These are phyloP conservation scores for Aurelia coerulea DNA, from an alignment of 30 jellyfish, hydroid and myxozoan species.

Conservation along the genomic window DNA sequence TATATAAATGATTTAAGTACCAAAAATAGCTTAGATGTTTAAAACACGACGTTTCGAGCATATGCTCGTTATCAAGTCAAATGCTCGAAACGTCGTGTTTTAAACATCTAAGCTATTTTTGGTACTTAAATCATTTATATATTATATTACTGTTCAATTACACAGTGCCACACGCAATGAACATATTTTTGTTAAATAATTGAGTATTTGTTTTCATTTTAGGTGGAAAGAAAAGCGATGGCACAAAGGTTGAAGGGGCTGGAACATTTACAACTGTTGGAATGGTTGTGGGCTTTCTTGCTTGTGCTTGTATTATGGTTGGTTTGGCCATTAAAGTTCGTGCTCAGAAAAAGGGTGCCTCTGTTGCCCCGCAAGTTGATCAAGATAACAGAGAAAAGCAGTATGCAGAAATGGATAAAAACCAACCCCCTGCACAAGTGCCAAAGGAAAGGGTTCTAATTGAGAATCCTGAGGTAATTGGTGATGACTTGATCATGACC, in stretches of 20 bases:
- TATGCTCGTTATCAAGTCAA: too few relatives aligned
- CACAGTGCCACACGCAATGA: too few relatives aligned
- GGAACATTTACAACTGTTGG: too few relatives aligned
- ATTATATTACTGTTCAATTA: too few relatives aligned
- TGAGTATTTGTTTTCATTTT: background rate
- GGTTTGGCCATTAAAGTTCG: background rate
- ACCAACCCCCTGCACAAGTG: background rate
- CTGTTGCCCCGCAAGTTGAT: background rate
- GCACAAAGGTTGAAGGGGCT: too few relatives aligned
- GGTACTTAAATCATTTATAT: too few relatives aligned
- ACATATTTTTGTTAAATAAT: too few relatives aligned
- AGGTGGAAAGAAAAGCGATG: background rate
- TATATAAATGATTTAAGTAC: too few relatives aligned
- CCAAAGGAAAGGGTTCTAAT: background rate
- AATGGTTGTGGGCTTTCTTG: background rate
- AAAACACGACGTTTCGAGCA: too few relatives aligned
- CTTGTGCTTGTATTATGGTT: background rate
- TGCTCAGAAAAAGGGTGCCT: background rate
- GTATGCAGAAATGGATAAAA: background rate
- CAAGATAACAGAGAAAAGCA: background rate
- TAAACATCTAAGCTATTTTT: too few relatives aligned
- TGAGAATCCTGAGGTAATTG: background rate
- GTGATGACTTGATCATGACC: background rate
- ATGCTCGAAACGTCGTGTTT: too few relatives aligned
- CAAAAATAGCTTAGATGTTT: too few relatives aligned